Evolutionary conservation across 2,888 invertebrate genomes (phyloP).

Genomic region (Ceriagrion tenellum): DNA sequence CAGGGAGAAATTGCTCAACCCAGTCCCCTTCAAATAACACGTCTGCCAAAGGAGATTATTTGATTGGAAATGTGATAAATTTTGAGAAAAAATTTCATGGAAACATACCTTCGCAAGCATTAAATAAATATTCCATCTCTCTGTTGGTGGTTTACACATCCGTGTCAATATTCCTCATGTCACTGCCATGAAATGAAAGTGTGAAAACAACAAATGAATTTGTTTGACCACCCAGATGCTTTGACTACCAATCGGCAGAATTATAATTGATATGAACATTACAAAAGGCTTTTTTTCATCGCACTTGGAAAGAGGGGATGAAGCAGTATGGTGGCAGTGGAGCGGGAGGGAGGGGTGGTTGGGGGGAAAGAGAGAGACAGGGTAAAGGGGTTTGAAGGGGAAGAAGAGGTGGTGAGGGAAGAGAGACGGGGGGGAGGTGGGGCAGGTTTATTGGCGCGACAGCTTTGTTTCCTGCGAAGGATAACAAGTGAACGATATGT

Average conservation of each 20-base stretch:
- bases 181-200: not conserved
- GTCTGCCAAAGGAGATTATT: not conserved
- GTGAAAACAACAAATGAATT: not conserved
- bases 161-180: not conserved
- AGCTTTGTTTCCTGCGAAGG: conserved; percentile 45
- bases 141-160: not conserved
- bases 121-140: too few species aligned
- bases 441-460: conserved; percentile 1
- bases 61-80: not conserved
- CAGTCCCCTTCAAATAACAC: not conserved
- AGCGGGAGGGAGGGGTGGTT: not conserved
- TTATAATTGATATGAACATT: not conserved
- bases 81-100: not conserved
- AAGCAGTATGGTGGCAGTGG: not conserved
- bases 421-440: not conserved
- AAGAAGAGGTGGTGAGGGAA: not conserved
- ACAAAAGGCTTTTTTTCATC: not conserved
- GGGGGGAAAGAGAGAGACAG: too few species aligned
- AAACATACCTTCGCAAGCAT: not conserved
- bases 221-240: not conserved
- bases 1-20: too few species aligned
- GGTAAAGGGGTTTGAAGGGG: not conserved
- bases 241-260: not conserved
- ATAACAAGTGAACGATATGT: conserved; percentile 56
- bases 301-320: not conserved